Percentiles rank a stretch among this genome's conserved stretches.
phyloP scores from a whole-genome alignment of 2,797 vertebrate species.

The Ispidina picta region DNA sequence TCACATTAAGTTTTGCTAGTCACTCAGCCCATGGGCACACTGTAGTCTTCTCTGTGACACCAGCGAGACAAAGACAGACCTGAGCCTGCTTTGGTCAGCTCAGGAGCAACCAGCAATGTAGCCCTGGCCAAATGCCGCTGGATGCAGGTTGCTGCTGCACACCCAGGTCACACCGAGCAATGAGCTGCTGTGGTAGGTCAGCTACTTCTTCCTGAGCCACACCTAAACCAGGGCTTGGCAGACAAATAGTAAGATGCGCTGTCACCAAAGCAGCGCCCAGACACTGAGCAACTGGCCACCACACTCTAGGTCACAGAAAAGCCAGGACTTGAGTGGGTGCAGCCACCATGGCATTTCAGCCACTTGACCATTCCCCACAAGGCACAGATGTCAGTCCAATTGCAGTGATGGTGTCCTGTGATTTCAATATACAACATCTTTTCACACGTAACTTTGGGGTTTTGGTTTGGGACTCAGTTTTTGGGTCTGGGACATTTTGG shows the following conservation, averaged over 20 bases:
- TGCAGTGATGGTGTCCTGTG: neutral
- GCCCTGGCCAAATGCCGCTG: rapidly evolving
- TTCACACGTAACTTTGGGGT: neutral
- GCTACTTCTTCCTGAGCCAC: neutral
- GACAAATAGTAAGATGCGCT: neutral
- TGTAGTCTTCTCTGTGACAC: neutral
- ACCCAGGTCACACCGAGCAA: neutral
- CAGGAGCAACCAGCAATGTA: neutral
- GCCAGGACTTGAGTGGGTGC: neutral
- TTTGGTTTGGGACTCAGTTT: neutral
- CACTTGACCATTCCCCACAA: neutral
- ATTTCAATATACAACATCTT: neutral
- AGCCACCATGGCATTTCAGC: neutral
- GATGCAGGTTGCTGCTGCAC: neutral
- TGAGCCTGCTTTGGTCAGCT: neutral
- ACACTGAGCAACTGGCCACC: neutral
- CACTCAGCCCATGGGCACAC: neutral
- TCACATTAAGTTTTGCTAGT: neutral
- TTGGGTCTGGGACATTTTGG: rapidly evolving
- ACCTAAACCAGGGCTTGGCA: neutral
- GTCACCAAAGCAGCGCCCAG: neutral
- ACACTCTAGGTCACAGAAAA: neutral
- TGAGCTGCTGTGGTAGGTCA: neutral
- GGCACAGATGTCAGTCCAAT: rapidly evolving
- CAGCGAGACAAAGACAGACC: neutral